Conservation (phyloP, 2,888 invertebrate genomes). For the Lydus trimaculatus region DNA sequence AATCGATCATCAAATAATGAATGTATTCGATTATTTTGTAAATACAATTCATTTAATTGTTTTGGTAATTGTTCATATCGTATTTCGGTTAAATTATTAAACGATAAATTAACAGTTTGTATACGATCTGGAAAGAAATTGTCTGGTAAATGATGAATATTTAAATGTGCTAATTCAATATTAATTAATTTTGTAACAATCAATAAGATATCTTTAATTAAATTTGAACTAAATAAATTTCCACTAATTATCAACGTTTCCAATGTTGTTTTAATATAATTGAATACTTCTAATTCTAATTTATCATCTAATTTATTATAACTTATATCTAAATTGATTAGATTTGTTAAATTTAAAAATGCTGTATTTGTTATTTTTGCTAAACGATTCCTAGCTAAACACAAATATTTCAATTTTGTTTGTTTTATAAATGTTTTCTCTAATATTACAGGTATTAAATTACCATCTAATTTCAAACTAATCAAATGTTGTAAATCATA, state of each 20-base stretch:
- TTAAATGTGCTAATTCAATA: constrained; percentile 68
- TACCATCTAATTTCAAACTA: constrained; percentile 75
- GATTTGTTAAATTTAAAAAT: constrained; percentile 74
- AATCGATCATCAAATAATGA: constrained; percentile 66
- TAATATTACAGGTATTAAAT: constrained; percentile 77
- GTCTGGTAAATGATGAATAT: constrained; percentile 64
- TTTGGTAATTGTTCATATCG: constrained; percentile 67
- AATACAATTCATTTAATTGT: constrained; percentile 70
- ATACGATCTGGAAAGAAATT: constrained; percentile 69
- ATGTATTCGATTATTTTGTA: constrained; percentile 76
- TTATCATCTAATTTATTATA: constrained; percentile 77
- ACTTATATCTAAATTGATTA: constrained; percentile 76
- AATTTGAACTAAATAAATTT: constrained; percentile 69
- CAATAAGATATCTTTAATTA: constrained; percentile 67
- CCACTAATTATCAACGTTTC: constrained; percentile 74
- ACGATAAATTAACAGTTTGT: constrained; percentile 74
- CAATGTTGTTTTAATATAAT: constrained; percentile 68
- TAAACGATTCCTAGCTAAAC: constrained; percentile 76
- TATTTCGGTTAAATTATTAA: constrained; percentile 71
- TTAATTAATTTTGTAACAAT: constrained; percentile 66
- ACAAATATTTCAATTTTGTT: constrained; percentile 57
- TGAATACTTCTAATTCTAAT: constrained; percentile 69
- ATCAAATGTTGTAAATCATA: constrained; percentile 71
- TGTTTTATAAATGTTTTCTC: constrained; percentile 73
- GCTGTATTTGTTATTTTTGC: constrained; percentile 77